Conservation (phyloP, 2,113 vertebrate genomes). For the Noctilio leporinus region DNA sequence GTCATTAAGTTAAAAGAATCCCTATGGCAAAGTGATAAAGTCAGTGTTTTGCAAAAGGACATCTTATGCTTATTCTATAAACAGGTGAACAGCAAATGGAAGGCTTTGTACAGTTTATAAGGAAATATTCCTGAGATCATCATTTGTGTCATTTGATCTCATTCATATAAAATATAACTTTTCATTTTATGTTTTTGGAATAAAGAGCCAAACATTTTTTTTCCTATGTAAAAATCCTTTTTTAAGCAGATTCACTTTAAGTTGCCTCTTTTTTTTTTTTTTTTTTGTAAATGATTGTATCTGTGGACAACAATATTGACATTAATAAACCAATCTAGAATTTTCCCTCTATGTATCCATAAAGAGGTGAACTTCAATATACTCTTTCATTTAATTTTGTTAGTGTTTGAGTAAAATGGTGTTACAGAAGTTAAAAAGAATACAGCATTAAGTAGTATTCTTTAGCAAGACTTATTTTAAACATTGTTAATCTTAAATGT, state of each 20-base stretch:
- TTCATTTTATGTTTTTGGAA: background rate
- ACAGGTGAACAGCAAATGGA: background rate
- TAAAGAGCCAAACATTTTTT: background rate
- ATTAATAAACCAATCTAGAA: background rate
- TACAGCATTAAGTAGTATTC: background rate
- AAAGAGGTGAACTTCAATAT: background rate
- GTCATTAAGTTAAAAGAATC: background rate
- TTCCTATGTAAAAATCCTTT: background rate
- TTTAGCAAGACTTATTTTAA: constrained; percentile 1
- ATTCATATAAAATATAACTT: background rate
- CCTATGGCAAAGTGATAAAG: background rate
- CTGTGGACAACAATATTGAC: background rate
- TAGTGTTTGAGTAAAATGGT: background rate
- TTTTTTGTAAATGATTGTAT: background rate
- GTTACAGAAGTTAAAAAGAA: background rate
- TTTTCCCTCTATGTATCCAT: background rate
- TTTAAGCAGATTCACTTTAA: background rate
- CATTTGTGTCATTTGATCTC: background rate
- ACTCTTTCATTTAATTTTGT: background rate
- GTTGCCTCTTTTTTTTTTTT: background rate
- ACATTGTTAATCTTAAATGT: constrained; percentile 56
- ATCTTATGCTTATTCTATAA: background rate
- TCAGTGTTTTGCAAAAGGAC: background rate
- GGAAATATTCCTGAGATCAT: background rate
- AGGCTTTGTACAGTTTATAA: background rate